A percentile compares a stretch with the other conserved stretches of the same genome.
Evolutionary conservation across 1,140 invertebrate genomes (phyloP).

Genomic region (Harpegnathos saltator): DNA sequence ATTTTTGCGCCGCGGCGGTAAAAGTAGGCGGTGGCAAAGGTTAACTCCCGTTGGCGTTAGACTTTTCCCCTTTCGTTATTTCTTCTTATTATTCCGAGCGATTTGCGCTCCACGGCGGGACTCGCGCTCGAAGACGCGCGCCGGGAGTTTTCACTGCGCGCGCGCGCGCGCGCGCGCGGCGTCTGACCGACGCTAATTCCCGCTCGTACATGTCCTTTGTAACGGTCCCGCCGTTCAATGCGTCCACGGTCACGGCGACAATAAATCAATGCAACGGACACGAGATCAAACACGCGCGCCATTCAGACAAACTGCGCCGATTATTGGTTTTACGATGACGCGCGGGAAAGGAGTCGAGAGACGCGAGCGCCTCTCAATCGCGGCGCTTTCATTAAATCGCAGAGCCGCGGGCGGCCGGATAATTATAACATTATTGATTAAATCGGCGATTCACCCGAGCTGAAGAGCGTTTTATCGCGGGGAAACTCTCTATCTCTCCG

Average conservation of each 20-base stretch:
- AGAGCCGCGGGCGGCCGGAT: constrained; percentile 60
- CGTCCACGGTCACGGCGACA: background rate
- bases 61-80: constrained; percentile 3
- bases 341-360: background rate
- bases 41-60: constrained; percentile 25
- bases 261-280: constrained; percentile 42
- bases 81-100: background rate
- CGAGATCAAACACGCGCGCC: constrained; percentile 28
- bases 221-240: background rate
- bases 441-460: constrained; percentile 63
- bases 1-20: constrained; percentile 13
- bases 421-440: constrained; percentile 76
- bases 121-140: background rate
- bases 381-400: constrained; percentile 68
- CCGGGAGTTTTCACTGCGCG: background rate
- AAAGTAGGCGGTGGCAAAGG: constrained; percentile 44
- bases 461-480: constrained; percentile 59
- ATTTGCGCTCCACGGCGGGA: constrained; percentile 17
- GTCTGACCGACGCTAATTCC: constrained; percentile 15
- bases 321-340: constrained; percentile 22
- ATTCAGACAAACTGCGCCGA: constrained; percentile 37
- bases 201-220: background rate
- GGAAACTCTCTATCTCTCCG: constrained; percentile 6
- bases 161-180: background rate
- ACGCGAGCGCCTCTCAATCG: constrained; percentile 11